Percentiles rank a stretch among this genome's conserved stretches.
These are phyloP conservation scores for Megaceryle torquata DNA, from an alignment of 2,113 vertebrate species.

Conservation along the genomic window DNA sequence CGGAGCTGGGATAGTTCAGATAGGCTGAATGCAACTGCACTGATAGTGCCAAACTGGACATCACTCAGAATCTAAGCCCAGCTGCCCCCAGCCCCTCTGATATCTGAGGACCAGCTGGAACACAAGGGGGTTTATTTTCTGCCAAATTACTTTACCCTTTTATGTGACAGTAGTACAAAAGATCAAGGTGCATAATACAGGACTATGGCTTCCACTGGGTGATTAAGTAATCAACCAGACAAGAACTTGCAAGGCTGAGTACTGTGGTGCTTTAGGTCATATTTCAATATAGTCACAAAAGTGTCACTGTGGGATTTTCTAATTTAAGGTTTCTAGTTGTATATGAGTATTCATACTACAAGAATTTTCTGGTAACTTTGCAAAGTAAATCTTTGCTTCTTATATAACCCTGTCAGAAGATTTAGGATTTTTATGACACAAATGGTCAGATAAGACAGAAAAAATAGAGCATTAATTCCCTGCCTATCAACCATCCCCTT, in stretches of 20 bases:
- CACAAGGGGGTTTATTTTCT: too few species aligned
- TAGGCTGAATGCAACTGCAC: too few species aligned
- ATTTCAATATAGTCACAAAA: neutral
- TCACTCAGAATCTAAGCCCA: too few species aligned
- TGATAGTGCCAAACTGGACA: too few species aligned
- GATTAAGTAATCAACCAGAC: neutral
- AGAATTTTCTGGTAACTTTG: neutral
- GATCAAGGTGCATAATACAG: neutral
- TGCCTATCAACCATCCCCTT: fast-evolving
- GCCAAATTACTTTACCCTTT: too few species aligned
- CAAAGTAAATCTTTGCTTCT: neutral
- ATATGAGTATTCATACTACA: neutral
- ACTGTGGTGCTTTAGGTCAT: neutral
- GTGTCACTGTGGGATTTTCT: neutral
- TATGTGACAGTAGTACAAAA: neutral
- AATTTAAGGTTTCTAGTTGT: neutral
- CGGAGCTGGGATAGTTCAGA: too few species aligned
- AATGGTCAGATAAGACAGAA: neutral
- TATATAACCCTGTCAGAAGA: neutral
- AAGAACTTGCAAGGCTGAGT: neutral
- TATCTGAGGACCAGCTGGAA: too few species aligned
- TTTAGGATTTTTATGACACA: neutral
- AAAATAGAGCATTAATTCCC: neutral
- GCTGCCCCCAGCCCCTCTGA: too few species aligned
- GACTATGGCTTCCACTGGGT: fast-evolving